Evolutionary conservation across 2,888 invertebrate species (phyloP).

Genomic region (Crepidodera aurea): DNA sequence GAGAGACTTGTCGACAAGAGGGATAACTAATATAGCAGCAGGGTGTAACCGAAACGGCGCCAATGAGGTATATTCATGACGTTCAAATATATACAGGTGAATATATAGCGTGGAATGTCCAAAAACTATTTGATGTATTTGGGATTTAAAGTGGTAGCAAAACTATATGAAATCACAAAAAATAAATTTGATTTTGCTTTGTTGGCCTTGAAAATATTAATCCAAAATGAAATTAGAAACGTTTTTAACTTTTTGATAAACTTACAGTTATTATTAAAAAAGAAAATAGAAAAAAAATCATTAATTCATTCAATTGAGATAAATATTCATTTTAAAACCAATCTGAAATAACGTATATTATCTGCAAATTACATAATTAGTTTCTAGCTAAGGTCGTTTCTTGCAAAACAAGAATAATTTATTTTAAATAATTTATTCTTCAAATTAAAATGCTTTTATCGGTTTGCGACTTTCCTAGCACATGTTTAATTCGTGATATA

Average conservation of each 20-base stretch:
- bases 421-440: conserved; percentile 2
- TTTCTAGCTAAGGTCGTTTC: conserved; percentile 6
- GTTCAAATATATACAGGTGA: not conserved
- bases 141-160: not conserved
- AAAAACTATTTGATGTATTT: not conserved
- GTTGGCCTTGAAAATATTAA: no score
- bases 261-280: no score
- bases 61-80: not conserved
- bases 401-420: conserved; percentile 3
- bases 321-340: not conserved
- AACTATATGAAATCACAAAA: no score
- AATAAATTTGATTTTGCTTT: no score
- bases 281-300: not conserved
- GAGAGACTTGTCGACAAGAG: conserved; percentile 15
- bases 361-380: not conserved
- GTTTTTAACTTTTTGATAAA: no score
- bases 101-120: not conserved
- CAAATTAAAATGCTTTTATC: not conserved
- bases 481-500: conserved; percentile 21
- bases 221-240: no score
- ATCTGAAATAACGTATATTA: not conserved
- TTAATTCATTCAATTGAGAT: not conserved
- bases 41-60: conserved; percentile 21
- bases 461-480: not conserved
- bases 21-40: conserved; percentile 10